Conservation (phyloP, 2,888 invertebrate species). For the Shargacucullia verbasci region DNA sequence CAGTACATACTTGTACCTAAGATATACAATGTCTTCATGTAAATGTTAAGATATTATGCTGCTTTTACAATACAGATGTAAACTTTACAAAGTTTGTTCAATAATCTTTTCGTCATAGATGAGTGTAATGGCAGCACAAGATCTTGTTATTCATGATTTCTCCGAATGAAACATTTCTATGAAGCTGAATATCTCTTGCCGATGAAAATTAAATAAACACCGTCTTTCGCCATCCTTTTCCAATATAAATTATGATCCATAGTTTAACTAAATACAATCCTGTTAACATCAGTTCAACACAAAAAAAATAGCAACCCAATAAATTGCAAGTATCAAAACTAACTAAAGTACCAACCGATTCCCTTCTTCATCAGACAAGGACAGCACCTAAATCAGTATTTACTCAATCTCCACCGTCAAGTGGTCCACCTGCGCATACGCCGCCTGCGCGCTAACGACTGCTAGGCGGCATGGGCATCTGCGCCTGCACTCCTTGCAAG, state of each 20-base stretch:
- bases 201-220: slow-evolving; percentile 37
- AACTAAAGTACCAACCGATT: slow-evolving; percentile 4
- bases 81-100: slow-evolving; percentile 27
- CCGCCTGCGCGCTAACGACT: slow-evolving; percentile 72
- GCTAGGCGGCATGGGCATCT: slow-evolving; percentile 83
- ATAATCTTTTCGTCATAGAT: slow-evolving; percentile 31
- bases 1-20: slow-evolving; percentile 36
- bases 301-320: no score
- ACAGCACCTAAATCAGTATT: slow-evolving; percentile 27
- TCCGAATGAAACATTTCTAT: slow-evolving; percentile 39
- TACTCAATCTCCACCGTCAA: slow-evolving; percentile 16
- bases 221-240: slow-evolving; percentile 35
- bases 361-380: slow-evolving; percentile 12
- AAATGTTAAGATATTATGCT: slow-evolving; percentile 24
- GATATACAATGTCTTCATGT: slow-evolving; percentile 37
- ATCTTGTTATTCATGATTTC: slow-evolving; percentile 19
- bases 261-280: neutral
- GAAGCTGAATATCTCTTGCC: slow-evolving; percentile 34
- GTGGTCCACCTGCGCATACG: slow-evolving; percentile 1
- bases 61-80: slow-evolving; percentile 39
- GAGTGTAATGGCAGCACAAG: slow-evolving; percentile 24
- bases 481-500: slow-evolving; percentile 84
- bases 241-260: neutral
- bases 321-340: slow-evolving; percentile 17
- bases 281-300: neutral